Evolutionary conservation across 2,113 vertebrate genomes (phyloP), one percentile per base, ranked within the genome.

Genomic region (Myxocyprinus asiaticus): DNA sequence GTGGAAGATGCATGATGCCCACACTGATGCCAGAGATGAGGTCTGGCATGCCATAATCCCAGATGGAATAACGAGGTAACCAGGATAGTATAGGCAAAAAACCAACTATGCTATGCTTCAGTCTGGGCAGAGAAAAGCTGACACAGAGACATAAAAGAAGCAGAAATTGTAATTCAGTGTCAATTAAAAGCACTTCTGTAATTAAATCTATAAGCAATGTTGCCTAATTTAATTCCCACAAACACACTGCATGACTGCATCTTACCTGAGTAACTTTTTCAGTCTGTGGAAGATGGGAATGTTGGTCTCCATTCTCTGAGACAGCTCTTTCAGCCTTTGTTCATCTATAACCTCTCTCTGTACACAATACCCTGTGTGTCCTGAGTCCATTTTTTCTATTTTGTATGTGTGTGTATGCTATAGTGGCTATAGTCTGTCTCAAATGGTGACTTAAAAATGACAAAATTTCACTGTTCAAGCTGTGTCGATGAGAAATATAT

Each of bases 1-100:
- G 98, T 76, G 98, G 98, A 50, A 99, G 92, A 83, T 99, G 96
- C 94, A 99, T 97, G 85, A 99, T 97, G 58, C 96, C 98, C 82
- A 98, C 97, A n/a, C 97, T 99, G 83, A 99, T 93, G 66, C 98
- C 98, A 0, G 97, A 95, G 43, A 94, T 44, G 0, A 98, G 87
- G 87, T 99, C 98, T 1, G 96, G 94, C 72, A 95, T 89, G 10
- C 97, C 94, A 88, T 96, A 97, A 61, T 98, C 96, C 85, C 92
- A 95, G 64, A 97, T 0, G 0, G 95, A 95, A 83, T 99, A 99
- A 42, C 91, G 94, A 7, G 97, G 98, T 72, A 99, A 84, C 98
- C 98, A 99, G 85, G 79, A 89, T 61, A 98, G 85, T 67, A 97
- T 78, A 0, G 98, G 98, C 14, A 98, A 79, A 81, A 89, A 90